Percentiles rank a stretch among this genome's conserved stretches.
Evolutionary conservation across 1,140 invertebrate species (phyloP).

Genomic region (Drosophila sturtevanti): DNA sequence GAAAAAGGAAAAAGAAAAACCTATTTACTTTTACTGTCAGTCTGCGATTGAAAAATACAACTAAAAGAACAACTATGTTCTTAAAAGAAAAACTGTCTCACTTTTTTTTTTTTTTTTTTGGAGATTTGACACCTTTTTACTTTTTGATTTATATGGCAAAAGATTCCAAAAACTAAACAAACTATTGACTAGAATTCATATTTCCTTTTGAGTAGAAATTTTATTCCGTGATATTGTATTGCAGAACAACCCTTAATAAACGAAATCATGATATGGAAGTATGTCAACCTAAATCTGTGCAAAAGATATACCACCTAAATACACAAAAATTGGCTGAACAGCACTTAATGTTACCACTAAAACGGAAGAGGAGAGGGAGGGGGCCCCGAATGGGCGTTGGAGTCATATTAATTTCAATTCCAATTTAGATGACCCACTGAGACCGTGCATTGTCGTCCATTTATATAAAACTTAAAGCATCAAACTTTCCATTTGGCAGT

Average conservation of each 20-base stretch:
- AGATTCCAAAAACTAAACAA: too few relatives aligned
- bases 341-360: conserved; percentile 29
- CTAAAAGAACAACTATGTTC: neutral
- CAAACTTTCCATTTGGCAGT: conserved; percentile 30
- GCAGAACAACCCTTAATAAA: neutral
- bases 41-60: neutral
- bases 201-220: neutral
- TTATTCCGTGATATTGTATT: neutral
- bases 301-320: conserved; percentile 53
- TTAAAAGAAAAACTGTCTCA: neutral
- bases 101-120: too few relatives aligned
- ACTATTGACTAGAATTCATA: neutral
- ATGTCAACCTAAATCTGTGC: conserved; percentile 6
- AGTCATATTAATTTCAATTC: conserved; percentile 65
- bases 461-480: conserved; percentile 61
- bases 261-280: neutral
- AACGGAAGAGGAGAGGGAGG: neutral
- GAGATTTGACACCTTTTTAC: too few relatives aligned
- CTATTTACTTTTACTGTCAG: conserved; percentile 40
- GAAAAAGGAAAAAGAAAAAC: conserved; percentile 32
- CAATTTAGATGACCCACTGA: conserved; percentile 57
- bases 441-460: conserved; percentile 16
- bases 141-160: too few relatives aligned
- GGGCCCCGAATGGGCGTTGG: too few relatives aligned
- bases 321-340: conserved; percentile 25